Evolutionary conservation across 1,140 invertebrate species (phyloP), one percentile per base, ranked within the genome.

Genomic region (Zaprionus tsacasi): DNA sequence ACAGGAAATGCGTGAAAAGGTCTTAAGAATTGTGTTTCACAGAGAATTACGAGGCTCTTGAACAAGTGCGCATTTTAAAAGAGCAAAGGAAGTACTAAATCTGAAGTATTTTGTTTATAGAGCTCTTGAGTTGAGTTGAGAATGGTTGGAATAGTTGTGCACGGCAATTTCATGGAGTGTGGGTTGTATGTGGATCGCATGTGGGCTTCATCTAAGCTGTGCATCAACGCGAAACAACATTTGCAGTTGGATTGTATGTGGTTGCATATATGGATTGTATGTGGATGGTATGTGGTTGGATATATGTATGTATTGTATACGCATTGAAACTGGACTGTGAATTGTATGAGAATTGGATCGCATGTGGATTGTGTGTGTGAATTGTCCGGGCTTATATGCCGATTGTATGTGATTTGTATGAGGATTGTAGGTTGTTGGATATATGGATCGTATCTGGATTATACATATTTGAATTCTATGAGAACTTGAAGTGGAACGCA

Each of bases 1-100:
- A 10, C 45, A 12, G 45, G 17, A 50, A 50, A 25, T 25, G 45
- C 45, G 45, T 25, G 45, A 50, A 50, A 25, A 50, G 45, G 45
- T 50, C 45, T 50, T 50, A 21, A 25, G 45, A 50, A 50, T 50
- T 50, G 45, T 50, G 45, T 50, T 50, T 17, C 12, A 21, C 17
- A 11, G 15, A 1, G 45, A 50, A 50, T 50, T 50, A 50, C 45
- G 15, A 25, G 17, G 17, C 11, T 50, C 45, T 50, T 12, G 15
- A 50, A 12, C 17, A 50, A 50, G 45, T 50, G 21, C 45, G 17
- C 45, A 50, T 5, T 50, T 50, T 25, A 50, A 50, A 17, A 12
- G 45, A 4, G 11, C 17, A 12, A 50, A 25, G 45, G 11, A 50
- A 50, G 45, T 11, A 50, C 4, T 50, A 50, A 50, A 50, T 50